These are phyloP conservation scores for Synergus gifuensis DNA, from an alignment of 2,888 invertebrate genomes.

Conservation along the genomic window DNA sequence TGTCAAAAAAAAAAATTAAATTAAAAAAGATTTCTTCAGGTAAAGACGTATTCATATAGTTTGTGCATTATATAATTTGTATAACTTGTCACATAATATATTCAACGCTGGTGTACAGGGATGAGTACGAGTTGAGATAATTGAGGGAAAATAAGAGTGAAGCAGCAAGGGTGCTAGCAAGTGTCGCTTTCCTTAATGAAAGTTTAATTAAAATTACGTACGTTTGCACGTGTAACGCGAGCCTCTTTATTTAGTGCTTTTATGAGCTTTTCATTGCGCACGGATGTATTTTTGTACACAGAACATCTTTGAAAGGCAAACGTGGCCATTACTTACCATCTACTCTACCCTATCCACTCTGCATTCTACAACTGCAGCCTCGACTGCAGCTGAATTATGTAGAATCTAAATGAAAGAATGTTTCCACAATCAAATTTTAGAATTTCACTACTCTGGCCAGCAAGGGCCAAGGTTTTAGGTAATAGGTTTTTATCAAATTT, in stretches of 20 bases:
- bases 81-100: slow-evolving; percentile 74
- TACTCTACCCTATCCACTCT: slow-evolving; percentile 43
- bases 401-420: slow-evolving; percentile 68
- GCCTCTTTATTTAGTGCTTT: slow-evolving; percentile 71
- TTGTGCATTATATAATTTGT: slow-evolving; percentile 66
- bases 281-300: slow-evolving; percentile 51
- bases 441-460: not conserved
- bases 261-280: slow-evolving; percentile 74
- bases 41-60: slow-evolving; percentile 16
- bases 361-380: slow-evolving; percentile 35
- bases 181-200: slow-evolving; percentile 68
- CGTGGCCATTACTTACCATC: slow-evolving; percentile 62
- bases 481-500: too few species aligned
- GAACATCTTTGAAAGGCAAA: slow-evolving; percentile 68
- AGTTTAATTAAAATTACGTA: slow-evolving; percentile 77
- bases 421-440: slow-evolving; percentile 21
- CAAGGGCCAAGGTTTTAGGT: too few species aligned
- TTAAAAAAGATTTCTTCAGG: too few species aligned
- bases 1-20: too few species aligned
- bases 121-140: slow-evolving; percentile 49
- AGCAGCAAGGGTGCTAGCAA: slow-evolving; percentile 18
- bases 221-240: slow-evolving; percentile 69
- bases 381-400: slow-evolving; percentile 61
- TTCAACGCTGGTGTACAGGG: slow-evolving; percentile 55
- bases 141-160: slow-evolving; percentile 53